Percentiles rank a stretch among this genome's conserved stretches.
Conservation (phyloP, 2,113 vertebrate species). For the Oreochromis aureus region DNA sequence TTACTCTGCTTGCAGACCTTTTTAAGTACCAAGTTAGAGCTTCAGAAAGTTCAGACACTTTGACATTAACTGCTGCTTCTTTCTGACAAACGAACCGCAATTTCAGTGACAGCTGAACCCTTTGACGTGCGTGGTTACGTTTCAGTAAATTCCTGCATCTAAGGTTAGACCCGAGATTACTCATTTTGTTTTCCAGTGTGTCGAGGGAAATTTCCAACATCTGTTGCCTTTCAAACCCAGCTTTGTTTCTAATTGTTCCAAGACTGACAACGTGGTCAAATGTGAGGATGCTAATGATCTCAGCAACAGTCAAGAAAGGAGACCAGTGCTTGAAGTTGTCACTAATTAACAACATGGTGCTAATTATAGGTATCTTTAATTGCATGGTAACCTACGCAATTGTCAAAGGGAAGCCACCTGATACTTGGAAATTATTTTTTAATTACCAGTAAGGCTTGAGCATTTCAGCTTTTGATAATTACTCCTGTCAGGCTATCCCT, state of each 20-base stretch:
- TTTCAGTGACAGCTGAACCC: not conserved
- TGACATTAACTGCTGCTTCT: not conserved
- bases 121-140: not conserved
- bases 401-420: slow-evolving; percentile 75
- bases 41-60: not conserved
- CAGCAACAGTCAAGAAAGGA: slow-evolving; percentile 35
- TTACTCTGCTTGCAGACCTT: not conserved
- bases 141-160: not conserved
- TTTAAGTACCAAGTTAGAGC: not conserved
- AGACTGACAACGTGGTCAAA: slow-evolving; percentile 13
- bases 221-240: slow-evolving; percentile 32
- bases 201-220: slow-evolving; percentile 26
- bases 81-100: not conserved
- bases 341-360: slow-evolving; percentile 71
- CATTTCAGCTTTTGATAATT: slow-evolving; percentile 58
- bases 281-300: slow-evolving; percentile 39
- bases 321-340: slow-evolving; percentile 52
- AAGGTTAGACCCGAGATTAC: not conserved
- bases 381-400: slow-evolving; percentile 70
- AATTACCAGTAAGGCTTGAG: slow-evolving; percentile 66
- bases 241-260: slow-evolving; percentile 9
- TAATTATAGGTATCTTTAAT: slow-evolving; percentile 77
- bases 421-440: slow-evolving; percentile 72
- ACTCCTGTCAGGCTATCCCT: slow-evolving; percentile 49
- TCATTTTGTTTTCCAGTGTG: not conserved